Conservation (phyloP, 2,888 invertebrate species). For the Harmothoe impar region DNA sequence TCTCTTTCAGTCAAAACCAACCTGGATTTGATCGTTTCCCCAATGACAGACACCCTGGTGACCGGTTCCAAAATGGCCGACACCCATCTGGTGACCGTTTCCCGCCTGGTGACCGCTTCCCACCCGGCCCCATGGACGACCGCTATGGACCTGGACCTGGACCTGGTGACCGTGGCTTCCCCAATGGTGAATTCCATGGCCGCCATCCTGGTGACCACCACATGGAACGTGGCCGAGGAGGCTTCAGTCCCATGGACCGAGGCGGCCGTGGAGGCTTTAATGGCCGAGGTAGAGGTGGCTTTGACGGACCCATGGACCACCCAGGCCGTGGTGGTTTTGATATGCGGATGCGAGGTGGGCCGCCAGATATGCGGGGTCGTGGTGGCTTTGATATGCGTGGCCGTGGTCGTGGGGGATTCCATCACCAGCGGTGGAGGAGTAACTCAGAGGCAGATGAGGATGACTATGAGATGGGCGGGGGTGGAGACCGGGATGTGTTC, state of each 20-base stretch:
- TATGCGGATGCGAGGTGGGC: constrained; percentile 49
- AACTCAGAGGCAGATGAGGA: constrained; percentile 4
- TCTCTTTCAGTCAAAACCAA: constrained; percentile 7
- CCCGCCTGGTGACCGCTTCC: constrained; percentile 10
- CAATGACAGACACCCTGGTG: constrained; percentile 43
- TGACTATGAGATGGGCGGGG: constrained; percentile 53
- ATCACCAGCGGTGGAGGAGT: constrained; percentile 30
- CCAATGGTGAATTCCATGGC: constrained; percentile 51
- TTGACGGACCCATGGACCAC: constrained; percentile 55
- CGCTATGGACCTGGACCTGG: constrained; percentile 26
- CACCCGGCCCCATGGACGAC: constrained; percentile 24
- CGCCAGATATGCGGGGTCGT: constrained; percentile 47
- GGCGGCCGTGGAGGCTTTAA: constrained; percentile 15
- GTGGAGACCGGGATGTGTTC: constrained; percentile 84
- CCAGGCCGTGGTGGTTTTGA: constrained; percentile 43
- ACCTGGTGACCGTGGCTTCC: constrained; percentile 41
- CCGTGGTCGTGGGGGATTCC: constrained; percentile 48
- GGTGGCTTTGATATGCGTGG: constrained; percentile 55
- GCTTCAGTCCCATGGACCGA: constrained; percentile 53
- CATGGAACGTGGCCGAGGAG: constrained; percentile 46
- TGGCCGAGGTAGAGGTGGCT: constrained; percentile 17
- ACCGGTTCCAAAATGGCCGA: constrained; percentile 41
- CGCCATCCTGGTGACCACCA: constrained; percentile 57
- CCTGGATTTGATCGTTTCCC: constrained; percentile 43
- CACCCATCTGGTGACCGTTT: constrained; percentile 39